phyloP scores from a whole-genome alignment of 2,888 invertebrate genomes.

The Leptothorax acervorum region DNA sequence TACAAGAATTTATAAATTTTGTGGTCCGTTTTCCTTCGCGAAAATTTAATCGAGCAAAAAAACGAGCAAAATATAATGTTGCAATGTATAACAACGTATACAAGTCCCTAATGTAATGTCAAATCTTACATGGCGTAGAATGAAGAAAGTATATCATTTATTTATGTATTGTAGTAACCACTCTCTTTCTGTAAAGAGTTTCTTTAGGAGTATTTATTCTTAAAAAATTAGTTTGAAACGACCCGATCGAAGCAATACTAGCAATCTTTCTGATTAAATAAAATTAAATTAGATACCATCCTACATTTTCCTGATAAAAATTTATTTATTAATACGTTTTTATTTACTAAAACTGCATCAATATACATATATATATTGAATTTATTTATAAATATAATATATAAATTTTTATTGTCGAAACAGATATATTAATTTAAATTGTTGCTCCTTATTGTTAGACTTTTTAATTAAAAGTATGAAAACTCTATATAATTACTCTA shows the following conservation, averaged over 20 bases:
- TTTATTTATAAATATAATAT: not conserved
- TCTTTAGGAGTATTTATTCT: no score
- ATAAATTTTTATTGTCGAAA: not conserved
- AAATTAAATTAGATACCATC: not conserved
- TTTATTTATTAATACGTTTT: not conserved
- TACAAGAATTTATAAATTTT: constrained; percentile 23
- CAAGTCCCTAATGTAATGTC: constrained; percentile 8
- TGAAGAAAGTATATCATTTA: not conserved
- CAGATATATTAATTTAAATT: not conserved
- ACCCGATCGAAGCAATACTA: no score
- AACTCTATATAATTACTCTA: not conserved
- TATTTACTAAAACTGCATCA: no score
- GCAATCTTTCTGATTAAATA: not conserved
- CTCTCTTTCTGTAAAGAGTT: no score
- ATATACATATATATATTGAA: not conserved
- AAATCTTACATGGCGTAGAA: not conserved
- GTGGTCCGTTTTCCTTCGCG: not conserved
- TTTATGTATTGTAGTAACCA: not conserved
- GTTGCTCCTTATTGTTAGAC: no score
- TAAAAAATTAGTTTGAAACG: no score
- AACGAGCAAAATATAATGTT: constrained; percentile 6
- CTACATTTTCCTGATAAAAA: not conserved
- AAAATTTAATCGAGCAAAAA: no score
- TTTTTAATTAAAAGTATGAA: not conserved
- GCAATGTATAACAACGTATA: not conserved